Percentiles rank a stretch among this genome's conserved stretches.
phyloP scores from a whole-genome alignment of 2,888 invertebrate genomes.

The Drosophila neotestacea region DNA sequence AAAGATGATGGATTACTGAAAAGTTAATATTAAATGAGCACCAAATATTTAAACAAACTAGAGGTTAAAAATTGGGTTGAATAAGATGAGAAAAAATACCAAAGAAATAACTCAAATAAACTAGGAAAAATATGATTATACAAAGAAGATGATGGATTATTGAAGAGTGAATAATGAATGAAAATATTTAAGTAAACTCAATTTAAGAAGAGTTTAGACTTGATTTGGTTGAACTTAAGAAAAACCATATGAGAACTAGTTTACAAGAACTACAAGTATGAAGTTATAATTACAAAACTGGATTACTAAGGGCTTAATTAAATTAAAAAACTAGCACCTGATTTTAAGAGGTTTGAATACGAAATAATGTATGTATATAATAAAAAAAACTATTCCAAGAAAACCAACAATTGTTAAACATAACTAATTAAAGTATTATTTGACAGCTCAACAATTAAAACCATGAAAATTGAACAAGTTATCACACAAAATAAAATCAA shows the following conservation, averaged over 20 bases:
- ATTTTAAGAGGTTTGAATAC: too few species aligned
- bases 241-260: not conserved
- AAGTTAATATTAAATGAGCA: constrained; percentile 1
- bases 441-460: not conserved
- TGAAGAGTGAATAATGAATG: not conserved
- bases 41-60: not conserved
- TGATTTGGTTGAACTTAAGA: not conserved
- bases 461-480: not conserved
- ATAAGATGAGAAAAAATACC: not conserved
- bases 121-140: constrained; percentile 2
- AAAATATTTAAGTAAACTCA: too few species aligned
- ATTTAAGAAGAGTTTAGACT: too few species aligned
- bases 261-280: not conserved
- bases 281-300: too few species aligned
- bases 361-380: too few species aligned
- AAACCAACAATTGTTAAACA: too few species aligned
- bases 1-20: constrained; percentile 10
- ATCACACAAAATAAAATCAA: constrained; percentile 5
- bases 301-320: too few species aligned
- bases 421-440: too few species aligned
- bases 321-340: too few species aligned
- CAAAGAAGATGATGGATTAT: constrained; percentile 30
- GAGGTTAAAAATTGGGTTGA: not conserved
- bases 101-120: not conserved
- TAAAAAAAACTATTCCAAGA: too few species aligned